These are phyloP conservation scores for Aleiodes alternator DNA, from an alignment of 2,888 invertebrate species.

Conservation along the genomic window DNA sequence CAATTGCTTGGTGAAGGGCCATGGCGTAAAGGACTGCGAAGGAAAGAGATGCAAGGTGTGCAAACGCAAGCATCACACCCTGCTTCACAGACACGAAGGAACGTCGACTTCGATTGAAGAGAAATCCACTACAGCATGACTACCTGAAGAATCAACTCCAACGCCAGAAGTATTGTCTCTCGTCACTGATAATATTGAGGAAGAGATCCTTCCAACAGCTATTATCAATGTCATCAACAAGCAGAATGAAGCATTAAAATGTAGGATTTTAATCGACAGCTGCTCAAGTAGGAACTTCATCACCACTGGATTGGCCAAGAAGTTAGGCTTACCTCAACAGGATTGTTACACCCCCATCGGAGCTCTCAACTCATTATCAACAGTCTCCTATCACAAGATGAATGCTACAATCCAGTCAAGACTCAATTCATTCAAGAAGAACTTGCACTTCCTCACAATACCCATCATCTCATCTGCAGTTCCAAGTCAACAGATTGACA, in stretches of 20 bases:
- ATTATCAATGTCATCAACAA: slow-evolving; percentile 2
- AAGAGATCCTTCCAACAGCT: slow-evolving; percentile 2
- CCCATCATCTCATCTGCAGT: too few relatives aligned
- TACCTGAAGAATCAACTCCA: not conserved
- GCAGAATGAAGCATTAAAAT: too few relatives aligned
- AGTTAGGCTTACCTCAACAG: slow-evolving; percentile 38
- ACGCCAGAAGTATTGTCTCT: not conserved
- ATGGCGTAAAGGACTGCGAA: too few relatives aligned
- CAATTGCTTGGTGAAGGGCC: too few relatives aligned
- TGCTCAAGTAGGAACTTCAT: slow-evolving; percentile 51
- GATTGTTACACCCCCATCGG: slow-evolving; percentile 46
- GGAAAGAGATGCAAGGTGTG: too few relatives aligned
- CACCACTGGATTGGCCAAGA: slow-evolving; percentile 47
- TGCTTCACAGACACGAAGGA: too few relatives aligned
- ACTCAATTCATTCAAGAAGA: slow-evolving; percentile 39
- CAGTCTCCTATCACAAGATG: slow-evolving; percentile 34
- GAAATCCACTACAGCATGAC: too few relatives aligned
- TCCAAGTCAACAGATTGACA: slow-evolving; percentile 42
- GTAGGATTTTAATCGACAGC: slow-evolving; percentile 47
- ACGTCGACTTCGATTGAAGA: too few relatives aligned
- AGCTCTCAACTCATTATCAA: slow-evolving; percentile 38
- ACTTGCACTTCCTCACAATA: slow-evolving; percentile 45
- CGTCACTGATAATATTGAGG: not conserved
- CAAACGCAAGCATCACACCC: too few relatives aligned
- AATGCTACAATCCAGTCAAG: slow-evolving; percentile 43